Percentiles rank a stretch among this genome's conserved stretches.
Conservation (phyloP, 92 coral and sea anemone species). For the Actinernus sp. region DNA sequence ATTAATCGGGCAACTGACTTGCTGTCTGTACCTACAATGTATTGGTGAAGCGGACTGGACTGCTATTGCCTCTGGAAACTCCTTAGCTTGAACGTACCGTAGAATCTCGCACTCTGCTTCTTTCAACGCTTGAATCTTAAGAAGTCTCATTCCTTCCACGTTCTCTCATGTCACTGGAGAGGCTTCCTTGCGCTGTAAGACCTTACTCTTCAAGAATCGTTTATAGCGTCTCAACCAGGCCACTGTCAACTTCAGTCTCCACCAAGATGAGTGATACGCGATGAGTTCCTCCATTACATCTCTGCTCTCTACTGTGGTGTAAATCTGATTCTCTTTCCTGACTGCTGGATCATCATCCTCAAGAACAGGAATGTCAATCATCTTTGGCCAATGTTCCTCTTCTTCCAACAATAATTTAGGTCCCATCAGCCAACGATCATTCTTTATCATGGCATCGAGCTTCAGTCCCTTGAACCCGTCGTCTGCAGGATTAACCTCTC, state of each 20-base stretch:
- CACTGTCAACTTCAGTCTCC: conserved; percentile 65
- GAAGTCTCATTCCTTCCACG: not conserved
- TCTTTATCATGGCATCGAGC: conserved; percentile 39
- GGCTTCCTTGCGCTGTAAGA: not conserved
- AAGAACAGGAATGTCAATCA: conserved; percentile 15
- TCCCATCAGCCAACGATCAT: conserved; percentile 57
- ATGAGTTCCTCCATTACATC: conserved; percentile 33
- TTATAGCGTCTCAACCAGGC: conserved; percentile 62
- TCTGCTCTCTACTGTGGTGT: conserved; percentile 11
- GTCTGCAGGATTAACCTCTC: conserved; percentile 60
- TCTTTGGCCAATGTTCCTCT: conserved; percentile 53
- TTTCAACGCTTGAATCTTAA: not conserved
- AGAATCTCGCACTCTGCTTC: conserved; percentile 28
- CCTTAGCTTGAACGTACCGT: conserved; percentile 24
- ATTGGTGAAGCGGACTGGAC: not conserved
- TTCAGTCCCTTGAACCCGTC: conserved; percentile 54
- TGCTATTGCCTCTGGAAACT: conserved; percentile 18
- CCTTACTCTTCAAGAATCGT: conserved; percentile 27
- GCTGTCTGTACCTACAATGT: too few relatives aligned
- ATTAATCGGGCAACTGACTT: too few relatives aligned
- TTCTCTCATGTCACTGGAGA: not conserved
- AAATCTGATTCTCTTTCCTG: conserved; percentile 57
- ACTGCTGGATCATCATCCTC: conserved; percentile 59
- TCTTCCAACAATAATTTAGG: conserved; percentile 48
- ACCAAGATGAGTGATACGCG: conserved; percentile 49